These are phyloP conservation scores for Oedothorax gibbosus DNA, from an alignment of 1,140 invertebrate species.

Conservation along the genomic window DNA sequence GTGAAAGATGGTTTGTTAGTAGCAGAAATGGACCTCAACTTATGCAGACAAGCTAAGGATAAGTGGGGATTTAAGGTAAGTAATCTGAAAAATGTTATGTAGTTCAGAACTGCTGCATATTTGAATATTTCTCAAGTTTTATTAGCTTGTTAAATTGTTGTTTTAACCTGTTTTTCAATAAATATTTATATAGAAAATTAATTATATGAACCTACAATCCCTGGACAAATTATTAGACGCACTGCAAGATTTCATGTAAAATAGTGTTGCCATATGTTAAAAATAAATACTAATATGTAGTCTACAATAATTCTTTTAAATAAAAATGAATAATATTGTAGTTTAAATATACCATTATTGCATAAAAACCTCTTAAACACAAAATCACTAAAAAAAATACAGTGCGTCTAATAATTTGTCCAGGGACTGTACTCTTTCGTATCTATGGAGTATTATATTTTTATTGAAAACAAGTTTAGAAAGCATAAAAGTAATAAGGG, in stretches of 20 bases:
- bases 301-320: too few relatives aligned
- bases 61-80: slow-evolving; percentile 90
- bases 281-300: too few relatives aligned
- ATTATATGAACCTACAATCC: background rate
- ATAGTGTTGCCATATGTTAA: too few relatives aligned
- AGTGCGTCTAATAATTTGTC: background rate
- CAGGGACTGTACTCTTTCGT: background rate
- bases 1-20: slow-evolving; percentile 90
- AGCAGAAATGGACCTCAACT: slow-evolving; percentile 91
- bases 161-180: background rate
- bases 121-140: background rate
- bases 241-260: too few relatives aligned
- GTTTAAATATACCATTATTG: too few relatives aligned
- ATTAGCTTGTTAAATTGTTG: background rate
- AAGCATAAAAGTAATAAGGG: too few relatives aligned
- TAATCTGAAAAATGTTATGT: slow-evolving; percentile 17
- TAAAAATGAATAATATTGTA: too few relatives aligned
- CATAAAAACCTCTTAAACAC: too few relatives aligned
- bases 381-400: too few relatives aligned
- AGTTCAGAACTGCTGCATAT: slow-evolving; percentile 53
- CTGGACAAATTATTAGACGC: too few relatives aligned
- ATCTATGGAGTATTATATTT: too few relatives aligned
- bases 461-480: too few relatives aligned
- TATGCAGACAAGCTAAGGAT: slow-evolving; percentile 95
- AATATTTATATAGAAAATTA: background rate